These are phyloP conservation scores for Pachydiplax longipennis DNA, from an alignment of 2,888 invertebrate species.

Conservation along the genomic window DNA sequence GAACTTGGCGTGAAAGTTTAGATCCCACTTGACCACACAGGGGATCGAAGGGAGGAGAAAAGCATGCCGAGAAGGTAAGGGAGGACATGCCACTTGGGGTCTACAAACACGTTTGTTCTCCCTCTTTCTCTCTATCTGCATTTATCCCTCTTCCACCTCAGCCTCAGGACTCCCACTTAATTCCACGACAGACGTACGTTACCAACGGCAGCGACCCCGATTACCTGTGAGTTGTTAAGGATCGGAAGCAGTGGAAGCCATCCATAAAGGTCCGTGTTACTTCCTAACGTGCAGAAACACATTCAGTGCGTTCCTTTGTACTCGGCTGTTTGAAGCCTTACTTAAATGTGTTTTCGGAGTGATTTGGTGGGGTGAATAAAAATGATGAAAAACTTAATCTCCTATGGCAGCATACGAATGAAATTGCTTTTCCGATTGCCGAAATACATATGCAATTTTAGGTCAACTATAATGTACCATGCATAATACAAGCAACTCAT, in stretches of 20 bases:
- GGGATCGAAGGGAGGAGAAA: neutral
- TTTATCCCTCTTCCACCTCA: too few species aligned
- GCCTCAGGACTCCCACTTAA: neutral
- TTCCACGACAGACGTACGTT: neutral
- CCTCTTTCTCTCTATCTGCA: neutral
- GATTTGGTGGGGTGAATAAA: neutral
- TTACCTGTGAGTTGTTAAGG: neutral
- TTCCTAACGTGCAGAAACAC: neutral
- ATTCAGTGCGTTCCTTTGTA: neutral
- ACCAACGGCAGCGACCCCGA: neutral
- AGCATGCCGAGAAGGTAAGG: neutral
- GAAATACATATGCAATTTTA: too few species aligned
- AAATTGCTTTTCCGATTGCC: too few species aligned
- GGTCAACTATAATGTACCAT: too few species aligned
- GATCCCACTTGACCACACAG: neutral
- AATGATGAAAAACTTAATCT: too few species aligned
- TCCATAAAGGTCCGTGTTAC: neutral
- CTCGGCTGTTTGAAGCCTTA: neutral
- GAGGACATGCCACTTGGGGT: neutral
- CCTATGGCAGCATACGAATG: too few species aligned
- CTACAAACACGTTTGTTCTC: neutral
- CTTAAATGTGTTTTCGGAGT: neutral
- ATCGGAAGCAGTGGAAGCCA: neutral
- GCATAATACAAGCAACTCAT: too few species aligned
- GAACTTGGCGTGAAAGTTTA: slow-evolving; percentile 10